These are phyloP conservation scores for Macaria notata DNA, from an alignment of 2,888 invertebrate genomes.

Conservation along the genomic window DNA sequence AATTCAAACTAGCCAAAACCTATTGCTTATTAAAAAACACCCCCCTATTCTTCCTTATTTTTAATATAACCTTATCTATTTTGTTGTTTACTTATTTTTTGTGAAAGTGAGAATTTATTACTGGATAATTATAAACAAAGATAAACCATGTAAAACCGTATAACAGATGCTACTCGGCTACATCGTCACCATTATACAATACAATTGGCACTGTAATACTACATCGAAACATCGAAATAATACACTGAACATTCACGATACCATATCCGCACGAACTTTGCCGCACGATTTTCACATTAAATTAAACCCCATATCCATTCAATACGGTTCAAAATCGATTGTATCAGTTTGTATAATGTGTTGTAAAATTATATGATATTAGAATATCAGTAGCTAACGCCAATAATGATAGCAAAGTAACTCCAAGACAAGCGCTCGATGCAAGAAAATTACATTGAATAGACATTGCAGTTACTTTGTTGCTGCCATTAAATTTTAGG, in stretches of 20 bases:
- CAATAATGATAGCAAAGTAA: slow-evolving; percentile 2
- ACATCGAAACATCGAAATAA: slow-evolving; percentile 15
- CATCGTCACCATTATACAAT: slow-evolving; percentile 4
- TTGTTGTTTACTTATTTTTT: too few relatives aligned
- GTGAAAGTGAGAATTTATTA: too few relatives aligned
- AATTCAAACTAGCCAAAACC: too few relatives aligned
- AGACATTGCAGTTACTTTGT: slow-evolving; percentile 6
- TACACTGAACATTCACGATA: slow-evolving; percentile 13
- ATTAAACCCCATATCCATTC: not conserved
- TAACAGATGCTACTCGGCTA: too few relatives aligned
- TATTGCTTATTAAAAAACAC: too few relatives aligned
- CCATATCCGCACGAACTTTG: not conserved
- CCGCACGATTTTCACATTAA: slow-evolving; percentile 1
- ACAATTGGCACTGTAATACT: slow-evolving; percentile 10
- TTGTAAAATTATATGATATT: slow-evolving; percentile 5
- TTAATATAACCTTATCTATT: too few relatives aligned
- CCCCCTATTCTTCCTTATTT: too few relatives aligned
- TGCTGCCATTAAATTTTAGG: not conserved
- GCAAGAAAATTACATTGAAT: not conserved
- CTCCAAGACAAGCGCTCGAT: not conserved
- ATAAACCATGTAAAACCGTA: not conserved
- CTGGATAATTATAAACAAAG: too few relatives aligned
- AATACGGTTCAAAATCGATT: slow-evolving; percentile 4
- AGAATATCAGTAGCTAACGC: slow-evolving; percentile 2
- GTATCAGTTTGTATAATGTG: not conserved